Percentiles rank a stretch among this genome's conserved stretches.
phyloP scores from a whole-genome alignment of 2,888 invertebrate genomes.

The Drosophila atripex region DNA sequence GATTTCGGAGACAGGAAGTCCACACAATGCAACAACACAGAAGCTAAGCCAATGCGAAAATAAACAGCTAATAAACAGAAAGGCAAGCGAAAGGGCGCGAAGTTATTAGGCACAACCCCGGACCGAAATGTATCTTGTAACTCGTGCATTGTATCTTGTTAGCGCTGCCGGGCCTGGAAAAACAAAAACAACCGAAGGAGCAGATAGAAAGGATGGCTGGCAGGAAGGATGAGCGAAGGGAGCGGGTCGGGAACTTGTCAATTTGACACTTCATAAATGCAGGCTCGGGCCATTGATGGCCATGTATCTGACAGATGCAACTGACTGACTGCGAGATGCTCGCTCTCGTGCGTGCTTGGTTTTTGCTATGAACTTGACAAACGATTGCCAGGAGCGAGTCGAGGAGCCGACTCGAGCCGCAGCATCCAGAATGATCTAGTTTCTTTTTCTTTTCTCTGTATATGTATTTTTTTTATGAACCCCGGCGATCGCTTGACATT shows the following conservation, averaged over 20 bases:
- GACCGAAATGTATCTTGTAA: constrained; percentile 37
- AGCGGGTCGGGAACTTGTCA: constrained; percentile 66
- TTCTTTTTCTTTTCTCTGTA: constrained; percentile 40
- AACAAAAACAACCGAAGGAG: constrained; percentile 36
- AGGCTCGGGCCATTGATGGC: constrained; percentile 47
- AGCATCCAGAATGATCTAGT: constrained; percentile 61
- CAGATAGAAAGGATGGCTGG: constrained; percentile 12
- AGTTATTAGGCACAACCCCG: constrained; percentile 29
- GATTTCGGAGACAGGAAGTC: constrained; percentile 41
- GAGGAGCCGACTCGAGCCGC: constrained; percentile 10
- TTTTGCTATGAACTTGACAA: constrained; percentile 74
- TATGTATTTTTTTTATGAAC: constrained; percentile 29
- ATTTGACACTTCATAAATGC: constrained; percentile 79
- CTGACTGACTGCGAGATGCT: constrained; percentile 47
- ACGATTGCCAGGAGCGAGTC: constrained; percentile 59
- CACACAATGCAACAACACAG: constrained; percentile 32
- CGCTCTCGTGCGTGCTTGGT: constrained; percentile 40
- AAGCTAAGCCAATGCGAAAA: constrained; percentile 53
- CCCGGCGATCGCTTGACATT: constrained; percentile 66
- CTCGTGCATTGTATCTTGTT: constrained; percentile 56
- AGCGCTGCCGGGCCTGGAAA: constrained; percentile 48
- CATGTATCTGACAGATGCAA: constrained; percentile 71
- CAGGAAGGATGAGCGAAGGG: constrained; percentile 21
- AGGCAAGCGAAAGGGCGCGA: constrained; percentile 14
- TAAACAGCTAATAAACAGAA: constrained; percentile 49